Percentiles rank a stretch among this genome's conserved stretches.
phyloP scores from a whole-genome alignment of 2,888 invertebrate species.

The Orthosia incerta region DNA sequence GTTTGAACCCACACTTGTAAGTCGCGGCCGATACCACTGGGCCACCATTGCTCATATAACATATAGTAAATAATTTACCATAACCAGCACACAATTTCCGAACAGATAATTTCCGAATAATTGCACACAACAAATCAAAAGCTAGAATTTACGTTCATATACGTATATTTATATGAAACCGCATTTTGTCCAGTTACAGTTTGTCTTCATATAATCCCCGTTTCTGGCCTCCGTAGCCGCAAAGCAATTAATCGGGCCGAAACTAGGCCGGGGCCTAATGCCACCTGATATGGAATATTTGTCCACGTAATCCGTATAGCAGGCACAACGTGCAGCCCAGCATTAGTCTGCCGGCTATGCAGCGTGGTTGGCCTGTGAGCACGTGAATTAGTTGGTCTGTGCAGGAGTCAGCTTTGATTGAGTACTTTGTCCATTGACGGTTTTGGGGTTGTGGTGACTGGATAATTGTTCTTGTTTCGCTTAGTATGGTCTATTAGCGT shows the following conservation, averaged over 20 bases:
- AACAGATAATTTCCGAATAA: slow-evolving; percentile 43
- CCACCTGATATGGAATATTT: slow-evolving; percentile 62
- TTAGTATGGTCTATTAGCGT: background rate
- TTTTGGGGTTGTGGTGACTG: background rate
- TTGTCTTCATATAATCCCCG: slow-evolving; percentile 57
- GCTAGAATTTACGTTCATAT: slow-evolving; percentile 24
- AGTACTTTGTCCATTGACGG: background rate
- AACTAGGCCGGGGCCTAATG: slow-evolving; percentile 56
- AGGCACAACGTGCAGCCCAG: slow-evolving; percentile 4
- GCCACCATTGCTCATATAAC: too few species aligned
- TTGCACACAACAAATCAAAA: slow-evolving; percentile 44
- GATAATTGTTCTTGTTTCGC: background rate
- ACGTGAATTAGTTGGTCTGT: slow-evolving; percentile 14
- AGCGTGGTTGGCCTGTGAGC: slow-evolving; percentile 1
- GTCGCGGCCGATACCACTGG: too few species aligned
- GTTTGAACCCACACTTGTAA: too few species aligned
- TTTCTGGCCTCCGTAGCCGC: slow-evolving; percentile 53
- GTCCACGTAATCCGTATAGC: slow-evolving; percentile 56
- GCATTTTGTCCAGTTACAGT: slow-evolving; percentile 50
- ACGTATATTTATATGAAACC: slow-evolving; percentile 38
- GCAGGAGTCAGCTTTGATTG: background rate
- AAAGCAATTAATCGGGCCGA: slow-evolving; percentile 58
- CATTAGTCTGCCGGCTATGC: slow-evolving; percentile 45
- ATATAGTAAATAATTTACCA: slow-evolving; percentile 17
- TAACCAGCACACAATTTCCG: too few species aligned